Percentiles rank a stretch among this genome's conserved stretches.
Conservation (phyloP, 1,140 invertebrate species). For the Stenopsyche tienmushanensis region DNA sequence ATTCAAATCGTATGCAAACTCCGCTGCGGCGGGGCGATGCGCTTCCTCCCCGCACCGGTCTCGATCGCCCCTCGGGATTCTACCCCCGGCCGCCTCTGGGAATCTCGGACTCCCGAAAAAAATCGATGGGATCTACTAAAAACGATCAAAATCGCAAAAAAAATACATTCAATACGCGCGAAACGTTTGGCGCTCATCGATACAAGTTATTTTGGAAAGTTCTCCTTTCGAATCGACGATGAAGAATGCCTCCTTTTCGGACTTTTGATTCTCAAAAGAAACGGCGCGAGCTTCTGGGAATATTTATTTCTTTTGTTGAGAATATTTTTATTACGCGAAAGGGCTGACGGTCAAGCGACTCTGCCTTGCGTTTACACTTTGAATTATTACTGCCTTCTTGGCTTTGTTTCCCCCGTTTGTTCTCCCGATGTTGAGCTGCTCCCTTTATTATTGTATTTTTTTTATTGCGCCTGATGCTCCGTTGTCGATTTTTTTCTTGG, state of each 20-base stretch:
- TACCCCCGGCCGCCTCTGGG: background rate
- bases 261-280: no score
- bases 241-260: no score
- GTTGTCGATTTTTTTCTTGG: background rate
- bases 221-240: no score
- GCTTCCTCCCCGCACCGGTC: slow-evolving; percentile 19
- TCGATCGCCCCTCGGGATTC: slow-evolving; percentile 8
- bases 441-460: slow-evolving; percentile 23
- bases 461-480: slow-evolving; percentile 1
- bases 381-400: slow-evolving; percentile 38
- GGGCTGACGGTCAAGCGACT: slow-evolving; percentile 35
- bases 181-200: no score
- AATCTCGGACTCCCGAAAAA: no score
- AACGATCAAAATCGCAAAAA: no score
- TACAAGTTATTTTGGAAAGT: no score
- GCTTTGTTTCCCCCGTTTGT: slow-evolving; percentile 23
- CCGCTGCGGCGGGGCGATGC: slow-evolving; percentile 18
- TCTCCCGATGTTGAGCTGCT: slow-evolving; percentile 18
- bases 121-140: no score
- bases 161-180: no score
- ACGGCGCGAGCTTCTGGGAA: slow-evolving; percentile 19
- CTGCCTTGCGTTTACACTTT: slow-evolving; percentile 34
- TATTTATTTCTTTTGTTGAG: slow-evolving; percentile 35
- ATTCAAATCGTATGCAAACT: slow-evolving; percentile 32
- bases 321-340: slow-evolving; percentile 37